Evolutionary conservation across 2,113 vertebrate genomes (phyloP), one percentile per base, ranked within the genome.

Genomic region (Nesoenas mayeri): DNA sequence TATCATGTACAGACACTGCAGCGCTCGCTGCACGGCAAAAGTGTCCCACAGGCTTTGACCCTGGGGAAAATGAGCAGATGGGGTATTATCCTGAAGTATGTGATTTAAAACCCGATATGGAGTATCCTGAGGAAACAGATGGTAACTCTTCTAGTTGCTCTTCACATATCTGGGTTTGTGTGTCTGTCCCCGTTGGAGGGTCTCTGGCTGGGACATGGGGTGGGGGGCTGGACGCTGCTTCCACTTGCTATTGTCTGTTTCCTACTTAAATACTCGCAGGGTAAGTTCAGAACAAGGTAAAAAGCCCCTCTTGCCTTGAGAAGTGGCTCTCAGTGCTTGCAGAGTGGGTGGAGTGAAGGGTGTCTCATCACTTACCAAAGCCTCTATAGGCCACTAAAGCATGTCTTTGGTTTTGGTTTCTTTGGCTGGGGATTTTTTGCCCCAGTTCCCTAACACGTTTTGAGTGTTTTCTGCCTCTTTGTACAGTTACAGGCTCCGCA

Each of bases 401-500:
- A 1, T 9, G 0, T 31, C 32, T 74, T n/a, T 70, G 53, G 12
- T 47, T 20, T 11, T 20, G 42, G 42, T 44, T 44, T 44, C 42
- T 44, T 44, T 8, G 42, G 42, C 16, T 44, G 42, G 42, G 42
- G 42, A 17, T 44, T 3, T 54, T 65, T 40, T 10, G 25, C 12
- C 34, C 65, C 1, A 0, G 3, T 70, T 8, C 73, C 58, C 29
- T 83, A 38, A 69, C 20, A 29, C 34, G 5, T 15, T 51, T 70
- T 82, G 83, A 60, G 79, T 83, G 44, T 40, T 82, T 94, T 57
- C 93, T 97, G 84, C 96, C 85, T 96, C 93, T 93, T 14, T 51
- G 2, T 83, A 18, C 91, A 97, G 97, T 69, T 98, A 89, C 96
- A 98, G 97, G 14, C 97, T 98, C 95, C 98, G 97, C 84, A 1